Conservation (phyloP, 2,888 invertebrate genomes). For the Hemithea aestivaria region DNA sequence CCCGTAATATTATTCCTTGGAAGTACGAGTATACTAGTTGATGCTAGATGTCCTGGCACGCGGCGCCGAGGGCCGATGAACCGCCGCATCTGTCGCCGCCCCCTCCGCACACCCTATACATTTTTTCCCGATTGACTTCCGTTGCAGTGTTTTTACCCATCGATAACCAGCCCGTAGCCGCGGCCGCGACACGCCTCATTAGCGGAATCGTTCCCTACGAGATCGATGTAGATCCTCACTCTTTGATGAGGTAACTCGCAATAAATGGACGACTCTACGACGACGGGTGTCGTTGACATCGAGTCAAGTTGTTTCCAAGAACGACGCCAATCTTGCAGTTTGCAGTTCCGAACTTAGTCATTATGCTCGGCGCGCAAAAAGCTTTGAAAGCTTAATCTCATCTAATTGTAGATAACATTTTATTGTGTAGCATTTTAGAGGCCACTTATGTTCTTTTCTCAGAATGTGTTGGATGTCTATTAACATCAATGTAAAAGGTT, state of each 20-base stretch:
- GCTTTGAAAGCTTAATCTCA: conserved; percentile 5
- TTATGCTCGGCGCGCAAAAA: conserved; percentile 14
- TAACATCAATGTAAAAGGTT: too few species aligned
- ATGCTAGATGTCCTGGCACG: conserved; percentile 44
- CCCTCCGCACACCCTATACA: conserved; percentile 58
- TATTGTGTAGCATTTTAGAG: conserved; percentile 2
- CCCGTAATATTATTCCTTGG: conserved; percentile 53
- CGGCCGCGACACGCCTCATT: conserved; percentile 66
- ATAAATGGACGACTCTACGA: conserved; percentile 39
- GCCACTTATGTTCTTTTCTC: conserved; percentile 6
- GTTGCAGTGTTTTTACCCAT: conserved; percentile 66
- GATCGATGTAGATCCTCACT: conserved; percentile 31
- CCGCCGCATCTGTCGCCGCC: conserved; percentile 62
- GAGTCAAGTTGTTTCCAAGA: conserved; percentile 37
- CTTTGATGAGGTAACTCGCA: conserved; percentile 43
- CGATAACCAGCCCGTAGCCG: conserved; percentile 68
- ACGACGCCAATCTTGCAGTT: conserved; percentile 25
- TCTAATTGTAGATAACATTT: conserved; percentile 14
- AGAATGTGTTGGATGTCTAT: too few species aligned
- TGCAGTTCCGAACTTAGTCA: conserved; percentile 18
- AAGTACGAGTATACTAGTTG: conserved; percentile 29
- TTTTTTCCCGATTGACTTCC: conserved; percentile 72
- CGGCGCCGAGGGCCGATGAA: conserved; percentile 60
- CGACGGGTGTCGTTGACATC: conserved; percentile 48
- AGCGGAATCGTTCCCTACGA: conserved; percentile 53